Conservation (phyloP, 2,888 invertebrate species). For the Teinopalpus imperialis region DNA sequence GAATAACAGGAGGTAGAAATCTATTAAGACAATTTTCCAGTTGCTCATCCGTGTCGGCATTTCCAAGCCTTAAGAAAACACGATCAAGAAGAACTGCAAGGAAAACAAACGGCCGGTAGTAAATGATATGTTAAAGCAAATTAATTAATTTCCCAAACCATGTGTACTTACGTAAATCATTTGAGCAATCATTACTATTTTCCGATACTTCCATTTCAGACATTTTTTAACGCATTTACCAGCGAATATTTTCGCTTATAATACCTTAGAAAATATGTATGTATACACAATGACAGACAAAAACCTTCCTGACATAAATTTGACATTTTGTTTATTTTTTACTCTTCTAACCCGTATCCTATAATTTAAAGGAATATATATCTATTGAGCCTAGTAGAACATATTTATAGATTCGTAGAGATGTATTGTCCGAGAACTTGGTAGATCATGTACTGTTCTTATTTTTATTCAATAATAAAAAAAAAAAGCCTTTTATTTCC, state of each 20-base stretch:
- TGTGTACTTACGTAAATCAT: slow-evolving; percentile 66
- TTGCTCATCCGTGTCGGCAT: slow-evolving; percentile 94
- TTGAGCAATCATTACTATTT: slow-evolving; percentile 61
- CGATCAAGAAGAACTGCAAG: slow-evolving; percentile 91
- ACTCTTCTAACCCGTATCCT: too few species aligned
- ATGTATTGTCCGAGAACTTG: too few species aligned
- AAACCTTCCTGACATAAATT: slow-evolving; percentile 27
- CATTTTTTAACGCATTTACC: slow-evolving; percentile 49
- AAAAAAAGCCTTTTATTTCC: too few species aligned
- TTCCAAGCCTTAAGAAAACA: slow-evolving; percentile 93
- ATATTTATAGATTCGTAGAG: too few species aligned
- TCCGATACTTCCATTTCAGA: slow-evolving; percentile 75
- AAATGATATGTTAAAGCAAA: too few species aligned
- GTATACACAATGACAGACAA: slow-evolving; percentile 51
- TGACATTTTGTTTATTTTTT: slow-evolving; percentile 13
- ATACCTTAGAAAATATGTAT: slow-evolving; percentile 18
- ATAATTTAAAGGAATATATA: too few species aligned
- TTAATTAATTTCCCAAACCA: too few species aligned
- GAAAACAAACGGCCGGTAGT: slow-evolving; percentile 37
- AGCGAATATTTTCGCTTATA: slow-evolving; percentile 26
- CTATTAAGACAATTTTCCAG: slow-evolving; percentile 89
- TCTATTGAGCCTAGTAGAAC: too few species aligned
- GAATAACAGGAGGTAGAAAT: slow-evolving; percentile 92
- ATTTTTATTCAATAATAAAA: too few species aligned
- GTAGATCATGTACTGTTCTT: too few species aligned